Base-by-base conservation (phyloP, 2,113 vertebrate species). In the Prolemur simus region DNA sequence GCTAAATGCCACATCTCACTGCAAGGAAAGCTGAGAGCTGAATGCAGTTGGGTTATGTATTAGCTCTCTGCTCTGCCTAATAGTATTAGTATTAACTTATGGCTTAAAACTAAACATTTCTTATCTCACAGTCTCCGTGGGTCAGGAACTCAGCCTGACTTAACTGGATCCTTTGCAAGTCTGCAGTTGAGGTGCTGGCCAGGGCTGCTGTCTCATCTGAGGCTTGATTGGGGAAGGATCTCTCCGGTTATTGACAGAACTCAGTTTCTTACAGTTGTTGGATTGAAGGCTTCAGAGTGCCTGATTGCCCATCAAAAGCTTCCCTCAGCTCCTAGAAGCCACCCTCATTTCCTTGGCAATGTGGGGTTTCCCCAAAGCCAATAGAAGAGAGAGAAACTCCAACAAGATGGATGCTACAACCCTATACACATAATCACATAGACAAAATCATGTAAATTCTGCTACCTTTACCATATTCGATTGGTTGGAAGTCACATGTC, bases 11-110 rank as follows among this genome's bases (percentile, higher is more conserved):
- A 54, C 42, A 42, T 13, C 45, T 45, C 11, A 58, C 32, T 34
- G 45, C 52, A 27, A 25, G n/a, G 42, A 45, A 63, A 17, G 7
- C 80, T 10, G 32, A 29, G 45, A 85, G 52, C 34, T 17, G 12
- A 27, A 5, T 1, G 29, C 0, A 1, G 39, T 3, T 3, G 5
- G 25, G 37, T 17, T 73, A 2, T 45, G 15, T 4, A 1, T n/a
- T 66, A 23, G 56, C 85, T 11, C 9, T 34, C 74, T n/a, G 1
- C 15, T 29, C 27, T 69, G 81, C 58, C 64, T 76, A 13, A 42
- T 18, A 15, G 32, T 2, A 1, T 54, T 9, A 54, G 17, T 42
- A 52, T 64, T 49, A 17, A 68, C 4, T 21, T 25, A 15, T 13
- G 4, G 13, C 60, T 86, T 9, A 49, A 32, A 71, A n/a, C 20